Evolutionary conservation across 2,888 invertebrate species (phyloP).

Genomic region (Odontocolon sp.): DNA sequence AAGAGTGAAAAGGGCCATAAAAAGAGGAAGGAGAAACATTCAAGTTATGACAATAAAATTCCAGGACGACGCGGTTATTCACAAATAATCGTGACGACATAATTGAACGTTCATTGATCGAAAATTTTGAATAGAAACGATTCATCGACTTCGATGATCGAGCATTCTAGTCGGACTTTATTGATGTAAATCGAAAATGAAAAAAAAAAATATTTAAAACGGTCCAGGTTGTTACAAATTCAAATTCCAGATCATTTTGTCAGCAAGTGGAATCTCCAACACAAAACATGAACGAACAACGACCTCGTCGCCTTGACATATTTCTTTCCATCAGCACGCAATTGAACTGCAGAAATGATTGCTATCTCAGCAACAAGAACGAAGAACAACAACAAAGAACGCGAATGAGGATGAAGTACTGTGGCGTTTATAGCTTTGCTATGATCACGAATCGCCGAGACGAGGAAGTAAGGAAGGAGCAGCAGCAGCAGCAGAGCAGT

Average conservation of each 20-base stretch:
- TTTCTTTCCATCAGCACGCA: neutral
- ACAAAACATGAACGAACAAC: too few relatives aligned
- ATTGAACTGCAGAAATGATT: neutral
- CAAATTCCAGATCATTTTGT: too few relatives aligned
- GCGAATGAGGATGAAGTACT: slow-evolving; percentile 51
- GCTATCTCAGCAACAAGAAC: slow-evolving; percentile 9
- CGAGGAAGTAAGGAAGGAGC: slow-evolving; percentile 42
- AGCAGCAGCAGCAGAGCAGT: slow-evolving; percentile 43
- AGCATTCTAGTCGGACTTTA: neutral
- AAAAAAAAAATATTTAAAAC: slow-evolving; percentile 1
- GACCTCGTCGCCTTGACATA: too few relatives aligned
- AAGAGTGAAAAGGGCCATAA: neutral
- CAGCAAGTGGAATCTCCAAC: too few relatives aligned
- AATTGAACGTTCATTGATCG: slow-evolving; percentile 33
- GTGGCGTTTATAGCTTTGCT: slow-evolving; percentile 36
- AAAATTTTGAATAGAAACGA: slow-evolving; percentile 9
- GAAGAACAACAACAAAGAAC: slow-evolving; percentile 13
- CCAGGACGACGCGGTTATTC: slow-evolving; percentile 23
- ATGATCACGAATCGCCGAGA: slow-evolving; percentile 27
- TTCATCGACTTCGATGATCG: neutral
- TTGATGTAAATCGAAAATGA: neutral
- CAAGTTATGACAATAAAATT: neutral
- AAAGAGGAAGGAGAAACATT: neutral
- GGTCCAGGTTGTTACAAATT: too few relatives aligned
- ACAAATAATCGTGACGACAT: slow-evolving; percentile 29